Conservation (phyloP, 2,888 invertebrate species). For the Ophion costatus region DNA sequence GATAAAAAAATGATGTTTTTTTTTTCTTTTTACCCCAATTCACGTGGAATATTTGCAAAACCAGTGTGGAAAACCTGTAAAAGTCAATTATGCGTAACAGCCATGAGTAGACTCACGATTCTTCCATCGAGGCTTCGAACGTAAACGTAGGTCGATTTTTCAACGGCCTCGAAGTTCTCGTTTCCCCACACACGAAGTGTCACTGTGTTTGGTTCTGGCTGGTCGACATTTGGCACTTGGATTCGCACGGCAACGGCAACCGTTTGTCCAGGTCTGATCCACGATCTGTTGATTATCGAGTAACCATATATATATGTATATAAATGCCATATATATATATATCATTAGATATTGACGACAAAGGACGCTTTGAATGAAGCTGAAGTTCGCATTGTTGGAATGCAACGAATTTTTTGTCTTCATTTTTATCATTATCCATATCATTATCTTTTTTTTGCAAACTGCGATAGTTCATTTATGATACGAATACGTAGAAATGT, state of each 20-base stretch:
- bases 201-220: conserved; percentile 72
- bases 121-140: conserved; percentile 67
- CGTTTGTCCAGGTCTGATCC: conserved; percentile 75
- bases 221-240: conserved; percentile 68
- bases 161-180: conserved; percentile 67
- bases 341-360: background rate
- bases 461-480: too few species aligned
- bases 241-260: conserved; percentile 72
- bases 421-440: too few species aligned
- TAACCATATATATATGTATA: background rate
- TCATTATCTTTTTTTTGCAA: too few species aligned
- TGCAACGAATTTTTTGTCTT: too few species aligned
- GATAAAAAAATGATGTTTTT: too few species aligned
- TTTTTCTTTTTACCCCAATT: too few species aligned
- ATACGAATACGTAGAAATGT: too few species aligned
- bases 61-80: too few species aligned
- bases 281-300: conserved; percentile 52
- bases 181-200: conserved; percentile 72
- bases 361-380: background rate
- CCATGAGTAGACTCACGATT: conserved; percentile 61
- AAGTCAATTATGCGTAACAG: too few species aligned
- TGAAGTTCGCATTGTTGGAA: too few species aligned
- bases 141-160: conserved; percentile 77
- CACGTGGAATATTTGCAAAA: too few species aligned
- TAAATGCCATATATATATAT: too few species aligned